A percentile compares a stretch with the other conserved stretches of the same genome.
Conservation (phyloP, 1,140 invertebrate species). For the Drosophila watanabei region DNA sequence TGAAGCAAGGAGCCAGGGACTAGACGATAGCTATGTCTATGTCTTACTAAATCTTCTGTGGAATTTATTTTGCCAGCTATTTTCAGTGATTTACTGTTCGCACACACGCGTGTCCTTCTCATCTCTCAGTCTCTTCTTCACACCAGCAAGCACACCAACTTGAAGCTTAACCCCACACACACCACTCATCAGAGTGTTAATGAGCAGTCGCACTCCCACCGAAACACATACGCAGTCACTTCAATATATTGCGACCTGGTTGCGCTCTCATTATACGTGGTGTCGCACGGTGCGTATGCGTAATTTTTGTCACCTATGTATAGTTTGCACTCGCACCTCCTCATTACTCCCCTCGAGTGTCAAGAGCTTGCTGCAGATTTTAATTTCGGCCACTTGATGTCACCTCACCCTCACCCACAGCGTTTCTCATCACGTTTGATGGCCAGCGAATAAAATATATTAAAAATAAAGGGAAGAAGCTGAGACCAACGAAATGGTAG, state of each 20-base stretch:
- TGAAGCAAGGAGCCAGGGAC: not conserved
- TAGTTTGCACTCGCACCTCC: slow-evolving; percentile 28
- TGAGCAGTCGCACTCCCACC: slow-evolving; percentile 51
- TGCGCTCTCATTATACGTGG: slow-evolving; percentile 47
- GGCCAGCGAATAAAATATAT: slow-evolving; percentile 22
- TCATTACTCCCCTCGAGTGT: slow-evolving; percentile 6
- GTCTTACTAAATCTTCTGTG: slow-evolving; percentile 40
- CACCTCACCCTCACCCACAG: slow-evolving; percentile 12
- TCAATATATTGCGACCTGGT: slow-evolving; percentile 55
- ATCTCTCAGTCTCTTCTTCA: slow-evolving; percentile 15
- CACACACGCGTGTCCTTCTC: slow-evolving; percentile 14
- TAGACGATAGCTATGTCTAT: slow-evolving; percentile 22
- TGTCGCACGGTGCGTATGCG: slow-evolving; percentile 65
- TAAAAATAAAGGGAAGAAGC: not conserved
- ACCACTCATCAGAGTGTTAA: slow-evolving; percentile 64
- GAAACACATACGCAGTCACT: slow-evolving; percentile 29
- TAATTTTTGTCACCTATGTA: slow-evolving; percentile 74
- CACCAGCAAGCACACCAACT: slow-evolving; percentile 17
- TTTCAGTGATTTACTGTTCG: slow-evolving; percentile 52
- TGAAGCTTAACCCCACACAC: slow-evolving; percentile 27
- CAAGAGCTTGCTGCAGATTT: slow-evolving; percentile 68
- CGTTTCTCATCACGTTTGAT: slow-evolving; percentile 18
- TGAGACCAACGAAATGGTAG: slow-evolving; percentile 1
- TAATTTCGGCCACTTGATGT: slow-evolving; percentile 74
- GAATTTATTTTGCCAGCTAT: slow-evolving; percentile 47